Evolutionary conservation across 2,113 vertebrate genomes (phyloP), one percentile per base, ranked within the genome.

Genomic region (Dinomys branickii): DNA sequence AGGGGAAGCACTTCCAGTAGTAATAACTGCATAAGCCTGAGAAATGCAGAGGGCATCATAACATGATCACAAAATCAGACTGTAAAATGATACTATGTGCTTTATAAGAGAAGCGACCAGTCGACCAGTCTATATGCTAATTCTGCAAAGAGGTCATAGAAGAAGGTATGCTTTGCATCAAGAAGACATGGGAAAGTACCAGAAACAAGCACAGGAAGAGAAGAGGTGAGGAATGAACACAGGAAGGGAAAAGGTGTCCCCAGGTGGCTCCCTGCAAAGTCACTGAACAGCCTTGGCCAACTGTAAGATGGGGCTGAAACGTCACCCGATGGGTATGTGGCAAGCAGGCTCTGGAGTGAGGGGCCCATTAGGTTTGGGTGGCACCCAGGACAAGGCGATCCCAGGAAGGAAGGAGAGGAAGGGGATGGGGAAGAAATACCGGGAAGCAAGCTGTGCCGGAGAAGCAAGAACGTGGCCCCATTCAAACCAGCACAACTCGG

Each of bases 281-380:
- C 67, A 2, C 30, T 11, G 9, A 28, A 44, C 2, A 7, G 61
- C 17, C 30, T 33, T 0, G 3, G 54, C n/a, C 77, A 41, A 24
- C 0, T 0, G 2, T 1, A 5, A 35, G 30, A 63, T 12, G 7
- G 16, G 6, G 41, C 0, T 5, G 44, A 83, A 38, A 71, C 0
- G 67, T 69, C 1, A 50, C 30, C 12, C 12, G 54, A 3, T 3
- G 16, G 65, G 50, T 8, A 13, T 33, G 38, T 3, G 1, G 24
- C 9, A 5, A 30, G 24, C 13, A 35, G 11, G 2, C 22, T 30
- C 38, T 35, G 28, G 91, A 16, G 12, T 22, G 11, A 26, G 8
- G 8, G 30, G 12, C 0, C 35, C 22, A 5, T 5, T 0, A 13
- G 24, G 28, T 0, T 44, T 28, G 19, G 61, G 33, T 10, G 58